Evolutionary conservation across 1,140 invertebrate genomes (phyloP).

Genomic region (Drosophila pallidifrons): DNA sequence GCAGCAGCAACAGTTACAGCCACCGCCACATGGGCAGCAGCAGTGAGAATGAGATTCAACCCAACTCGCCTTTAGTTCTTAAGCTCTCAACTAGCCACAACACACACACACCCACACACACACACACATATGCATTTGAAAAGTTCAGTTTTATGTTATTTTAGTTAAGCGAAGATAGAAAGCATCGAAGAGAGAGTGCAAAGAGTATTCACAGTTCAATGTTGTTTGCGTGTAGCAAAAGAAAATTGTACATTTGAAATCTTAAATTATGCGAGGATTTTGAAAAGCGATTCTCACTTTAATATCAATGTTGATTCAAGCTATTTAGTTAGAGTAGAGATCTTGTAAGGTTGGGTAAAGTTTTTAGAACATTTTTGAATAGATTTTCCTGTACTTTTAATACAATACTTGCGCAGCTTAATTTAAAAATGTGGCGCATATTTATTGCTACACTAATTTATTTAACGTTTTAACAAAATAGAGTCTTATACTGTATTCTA

Average conservation of each 20-base stretch:
- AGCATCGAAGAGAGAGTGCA: background rate
- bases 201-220: constrained; percentile 14
- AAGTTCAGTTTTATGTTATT: constrained; percentile 45
- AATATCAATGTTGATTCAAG: too few relatives aligned
- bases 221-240: background rate
- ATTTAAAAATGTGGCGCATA: too few relatives aligned
- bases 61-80: constrained; percentile 50
- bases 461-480: too few relatives aligned
- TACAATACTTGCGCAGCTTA: background rate
- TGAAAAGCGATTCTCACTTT: background rate
- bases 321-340: too few relatives aligned
- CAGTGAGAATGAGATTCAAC: constrained; percentile 41
- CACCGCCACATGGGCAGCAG: constrained; percentile 41
- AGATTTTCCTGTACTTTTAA: background rate
- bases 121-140: constrained; percentile 34
- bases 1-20: constrained; percentile 61
- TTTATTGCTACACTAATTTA: too few relatives aligned
- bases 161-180: constrained; percentile 3
- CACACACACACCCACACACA: constrained; percentile 7
- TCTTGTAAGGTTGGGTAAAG: too few relatives aligned
- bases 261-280: constrained; percentile 6
- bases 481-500: too few relatives aligned
- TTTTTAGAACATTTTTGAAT: too few relatives aligned
- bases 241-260: constrained; percentile 4
- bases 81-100: constrained; percentile 56